phyloP scores from a whole-genome alignment of 92 coral and sea anemone species.

The Epizoanthus stellaris region DNA sequence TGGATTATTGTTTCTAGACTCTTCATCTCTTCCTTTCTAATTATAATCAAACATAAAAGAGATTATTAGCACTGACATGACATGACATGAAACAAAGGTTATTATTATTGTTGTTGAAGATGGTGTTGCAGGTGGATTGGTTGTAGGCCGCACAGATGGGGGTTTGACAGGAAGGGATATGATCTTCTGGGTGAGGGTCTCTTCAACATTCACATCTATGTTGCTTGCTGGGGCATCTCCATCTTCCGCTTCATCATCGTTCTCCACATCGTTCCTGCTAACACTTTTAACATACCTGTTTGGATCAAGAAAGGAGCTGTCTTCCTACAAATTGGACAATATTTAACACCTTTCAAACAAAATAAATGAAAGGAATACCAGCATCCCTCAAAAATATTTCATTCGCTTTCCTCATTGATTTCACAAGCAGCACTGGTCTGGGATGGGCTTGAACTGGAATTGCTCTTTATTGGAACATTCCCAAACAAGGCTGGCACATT shows the following conservation, averaged over 20 bases:
- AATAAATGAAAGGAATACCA: conserved; percentile 52
- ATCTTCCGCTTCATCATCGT: conserved; percentile 5
- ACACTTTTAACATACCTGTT: neutral
- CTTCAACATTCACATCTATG: conserved; percentile 12
- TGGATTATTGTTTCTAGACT: no score
- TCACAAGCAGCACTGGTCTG: conserved; percentile 15
- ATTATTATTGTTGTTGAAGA: no score
- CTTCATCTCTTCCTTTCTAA: no score
- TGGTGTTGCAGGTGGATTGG: neutral
- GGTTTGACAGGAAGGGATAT: conserved; percentile 2
- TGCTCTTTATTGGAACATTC: conserved; percentile 11
- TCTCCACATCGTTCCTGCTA: neutral
- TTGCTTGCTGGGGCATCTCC: no score
- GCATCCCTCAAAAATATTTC: conserved; percentile 55
- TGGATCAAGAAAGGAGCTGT: no score
- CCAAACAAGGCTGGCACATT: conserved; percentile 53
- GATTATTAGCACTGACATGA: no score
- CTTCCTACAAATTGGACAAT: conserved; percentile 40
- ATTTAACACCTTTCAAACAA: neutral
- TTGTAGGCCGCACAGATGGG: conserved; percentile 3
- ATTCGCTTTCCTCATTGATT: neutral
- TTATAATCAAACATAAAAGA: no score
- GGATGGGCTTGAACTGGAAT: conserved; percentile 41
- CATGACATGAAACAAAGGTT: no score
- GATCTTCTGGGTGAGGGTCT: neutral